These are phyloP conservation scores for Eupithecia dodoneata DNA, from an alignment of 2,888 invertebrate species.

Conservation along the genomic window DNA sequence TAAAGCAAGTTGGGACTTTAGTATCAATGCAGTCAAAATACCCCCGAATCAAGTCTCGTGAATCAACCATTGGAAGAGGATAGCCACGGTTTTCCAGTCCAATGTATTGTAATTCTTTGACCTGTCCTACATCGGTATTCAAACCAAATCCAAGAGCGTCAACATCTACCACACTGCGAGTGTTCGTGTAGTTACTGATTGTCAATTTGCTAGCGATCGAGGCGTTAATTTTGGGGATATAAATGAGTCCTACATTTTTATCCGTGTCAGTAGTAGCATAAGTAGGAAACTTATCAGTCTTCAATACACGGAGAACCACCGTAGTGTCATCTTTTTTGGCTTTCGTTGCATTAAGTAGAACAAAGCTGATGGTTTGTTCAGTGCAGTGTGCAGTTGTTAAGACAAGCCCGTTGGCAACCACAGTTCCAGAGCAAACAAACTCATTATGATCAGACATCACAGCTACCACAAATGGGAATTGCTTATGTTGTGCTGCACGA, in stretches of 20 bases:
- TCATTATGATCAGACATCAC: slow-evolving; percentile 72
- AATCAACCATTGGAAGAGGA: slow-evolving; percentile 20
- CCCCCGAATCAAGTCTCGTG: slow-evolving; percentile 41
- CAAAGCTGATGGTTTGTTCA: slow-evolving; percentile 58
- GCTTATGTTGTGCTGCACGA: slow-evolving; percentile 54
- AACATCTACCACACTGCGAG: slow-evolving; percentile 57
- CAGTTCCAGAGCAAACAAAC: slow-evolving; percentile 70
- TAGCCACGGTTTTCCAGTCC: slow-evolving; percentile 64
- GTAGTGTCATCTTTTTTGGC: slow-evolving; percentile 62
- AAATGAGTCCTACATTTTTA: slow-evolving; percentile 72
- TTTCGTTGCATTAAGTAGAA: slow-evolving; percentile 68
- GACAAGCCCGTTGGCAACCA: slow-evolving; percentile 70
- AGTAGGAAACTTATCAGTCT: slow-evolving; percentile 71
- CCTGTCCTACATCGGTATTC: slow-evolving; percentile 65
- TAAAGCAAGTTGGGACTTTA: slow-evolving; percentile 72
- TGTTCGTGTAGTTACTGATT: slow-evolving; percentile 65
- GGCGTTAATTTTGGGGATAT: slow-evolving; percentile 69
- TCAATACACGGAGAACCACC: slow-evolving; percentile 61
- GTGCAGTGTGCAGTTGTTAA: slow-evolving; percentile 71
- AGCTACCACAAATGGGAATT: slow-evolving; percentile 75
- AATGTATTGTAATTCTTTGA: slow-evolving; percentile 66
- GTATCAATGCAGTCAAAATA: slow-evolving; percentile 76
- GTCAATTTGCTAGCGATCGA: slow-evolving; percentile 64
- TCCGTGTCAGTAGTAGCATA: slow-evolving; percentile 53
- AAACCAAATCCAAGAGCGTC: slow-evolving; percentile 74